Conservation (phyloP, 2,113 vertebrate species). For the Malurus melanocephalus region DNA sequence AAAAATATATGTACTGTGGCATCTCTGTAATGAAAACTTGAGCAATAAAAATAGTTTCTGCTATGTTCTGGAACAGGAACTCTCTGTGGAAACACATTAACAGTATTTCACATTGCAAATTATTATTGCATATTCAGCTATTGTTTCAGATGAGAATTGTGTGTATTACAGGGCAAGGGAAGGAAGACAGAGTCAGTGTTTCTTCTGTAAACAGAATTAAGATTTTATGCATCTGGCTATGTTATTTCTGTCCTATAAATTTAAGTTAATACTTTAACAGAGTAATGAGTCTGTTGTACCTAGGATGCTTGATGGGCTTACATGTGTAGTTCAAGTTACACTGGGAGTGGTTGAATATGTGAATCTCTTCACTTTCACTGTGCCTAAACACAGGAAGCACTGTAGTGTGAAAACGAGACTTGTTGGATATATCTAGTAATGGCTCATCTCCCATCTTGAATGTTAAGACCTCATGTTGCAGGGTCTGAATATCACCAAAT, state of each 20-base stretch:
- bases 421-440: not conserved
- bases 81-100: constrained; percentile 54
- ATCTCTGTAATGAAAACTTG: constrained; percentile 67
- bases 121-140: constrained; percentile 48
- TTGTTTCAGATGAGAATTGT: constrained; percentile 49
- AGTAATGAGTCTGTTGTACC: not conserved
- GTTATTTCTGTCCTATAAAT: not conserved
- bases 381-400: not conserved
- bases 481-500: not conserved
- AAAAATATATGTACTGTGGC: constrained; percentile 56
- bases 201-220: constrained; percentile 18
- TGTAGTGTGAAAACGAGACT: not conserved
- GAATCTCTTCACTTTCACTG: not conserved
- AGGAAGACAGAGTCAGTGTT: constrained; percentile 22
- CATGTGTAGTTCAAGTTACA: not conserved
- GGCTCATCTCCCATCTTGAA: not conserved
- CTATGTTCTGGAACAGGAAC: not conserved
- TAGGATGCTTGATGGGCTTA: not conserved
- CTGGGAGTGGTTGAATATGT: not conserved
- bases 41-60: constrained; percentile 56
- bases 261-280: not conserved
- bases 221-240: constrained; percentile 4
- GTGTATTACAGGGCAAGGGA: not conserved
- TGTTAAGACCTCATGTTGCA: not conserved
- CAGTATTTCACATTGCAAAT: constrained; percentile 58